phyloP scores from a whole-genome alignment of 1,140 invertebrate species.

The Telenomus remus region DNA sequence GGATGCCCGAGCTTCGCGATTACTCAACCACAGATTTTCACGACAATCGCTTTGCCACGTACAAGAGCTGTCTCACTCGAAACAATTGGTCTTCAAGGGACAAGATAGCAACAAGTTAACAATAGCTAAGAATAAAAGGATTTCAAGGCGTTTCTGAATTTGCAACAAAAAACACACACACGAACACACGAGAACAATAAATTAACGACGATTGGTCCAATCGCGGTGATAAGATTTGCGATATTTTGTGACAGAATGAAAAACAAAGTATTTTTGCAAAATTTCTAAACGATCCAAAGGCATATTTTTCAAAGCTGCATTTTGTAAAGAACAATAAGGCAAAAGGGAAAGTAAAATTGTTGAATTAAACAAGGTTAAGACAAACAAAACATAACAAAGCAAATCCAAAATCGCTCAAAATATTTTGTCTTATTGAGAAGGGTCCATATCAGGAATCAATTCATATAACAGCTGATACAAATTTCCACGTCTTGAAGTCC shows the following conservation, averaged over 20 bases:
- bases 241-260: constrained; percentile 38
- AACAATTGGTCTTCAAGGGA: no score
- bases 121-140: constrained; percentile 19
- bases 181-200: background rate
- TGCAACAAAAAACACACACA: constrained; percentile 5
- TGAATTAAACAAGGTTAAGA: no score
- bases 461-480: constrained; percentile 41
- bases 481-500: constrained; percentile 57
- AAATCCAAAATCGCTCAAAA: constrained; percentile 10
- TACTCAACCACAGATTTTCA: constrained; percentile 39
- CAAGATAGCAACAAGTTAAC: no score
- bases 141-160: constrained; percentile 50
- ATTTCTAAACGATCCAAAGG: constrained; percentile 40
- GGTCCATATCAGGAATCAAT: constrained; percentile 54
- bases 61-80: background rate
- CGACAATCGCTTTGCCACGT: constrained; percentile 43
- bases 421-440: constrained; percentile 48
- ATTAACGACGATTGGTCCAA: constrained; percentile 39
- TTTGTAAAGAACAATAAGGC: constrained; percentile 37
- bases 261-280: constrained; percentile 53
- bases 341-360: background rate
- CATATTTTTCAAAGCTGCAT: constrained; percentile 56
- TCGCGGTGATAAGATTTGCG: constrained; percentile 28
- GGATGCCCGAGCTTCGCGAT: constrained; percentile 22
- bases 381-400: background rate